Evolutionary conservation across 37 sponge, comb jelly and placozoan species (phyloP).

Genomic region (Chondrilla cf. caribensis): DNA sequence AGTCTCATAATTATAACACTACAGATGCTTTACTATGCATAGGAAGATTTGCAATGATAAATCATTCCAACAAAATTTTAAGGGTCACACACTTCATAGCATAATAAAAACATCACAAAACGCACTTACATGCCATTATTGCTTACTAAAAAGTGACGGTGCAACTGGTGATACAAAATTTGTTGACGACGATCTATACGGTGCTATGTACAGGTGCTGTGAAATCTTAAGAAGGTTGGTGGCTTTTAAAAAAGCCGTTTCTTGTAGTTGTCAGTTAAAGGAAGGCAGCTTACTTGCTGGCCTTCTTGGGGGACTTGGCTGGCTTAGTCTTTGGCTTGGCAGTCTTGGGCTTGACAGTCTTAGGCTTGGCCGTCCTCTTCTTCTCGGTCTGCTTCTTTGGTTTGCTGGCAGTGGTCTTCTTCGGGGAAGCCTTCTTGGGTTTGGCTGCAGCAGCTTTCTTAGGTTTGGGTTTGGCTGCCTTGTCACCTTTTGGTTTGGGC

Average conservation of each 20-base stretch:
- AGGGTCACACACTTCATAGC: too few relatives aligned
- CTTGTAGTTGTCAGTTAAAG: constrained; percentile 22
- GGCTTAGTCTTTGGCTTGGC: constrained; percentile 29
- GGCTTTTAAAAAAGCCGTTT: constrained; percentile 91
- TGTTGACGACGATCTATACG: too few relatives aligned
- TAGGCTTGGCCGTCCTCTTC: constrained; percentile 29
- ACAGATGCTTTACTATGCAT: too few relatives aligned
- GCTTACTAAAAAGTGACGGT: too few relatives aligned
- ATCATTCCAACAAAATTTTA: too few relatives aligned
- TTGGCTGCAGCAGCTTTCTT: constrained; percentile 45
- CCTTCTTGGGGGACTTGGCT: constrained; percentile 14
- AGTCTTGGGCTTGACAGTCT: constrained; percentile 39
- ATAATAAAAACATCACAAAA: too few relatives aligned
- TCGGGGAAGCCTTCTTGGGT: constrained; percentile 36
- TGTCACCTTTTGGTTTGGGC: constrained; percentile 28
- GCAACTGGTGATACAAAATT: too few relatives aligned
- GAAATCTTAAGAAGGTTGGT: constrained; percentile 72
- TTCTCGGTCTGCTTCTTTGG: constrained; percentile 15
- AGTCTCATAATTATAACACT: too few relatives aligned
- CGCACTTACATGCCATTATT: too few relatives aligned
- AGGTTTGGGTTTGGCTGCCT: constrained; percentile 24
- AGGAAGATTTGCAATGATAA: too few relatives aligned
- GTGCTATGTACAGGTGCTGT: background rate
- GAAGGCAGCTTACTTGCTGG: constrained; percentile 34
- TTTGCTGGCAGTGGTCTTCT: background rate